Base-by-base conservation (phyloP, 1,140 invertebrate genomes). In the Drosophila pectinifera region DNA sequence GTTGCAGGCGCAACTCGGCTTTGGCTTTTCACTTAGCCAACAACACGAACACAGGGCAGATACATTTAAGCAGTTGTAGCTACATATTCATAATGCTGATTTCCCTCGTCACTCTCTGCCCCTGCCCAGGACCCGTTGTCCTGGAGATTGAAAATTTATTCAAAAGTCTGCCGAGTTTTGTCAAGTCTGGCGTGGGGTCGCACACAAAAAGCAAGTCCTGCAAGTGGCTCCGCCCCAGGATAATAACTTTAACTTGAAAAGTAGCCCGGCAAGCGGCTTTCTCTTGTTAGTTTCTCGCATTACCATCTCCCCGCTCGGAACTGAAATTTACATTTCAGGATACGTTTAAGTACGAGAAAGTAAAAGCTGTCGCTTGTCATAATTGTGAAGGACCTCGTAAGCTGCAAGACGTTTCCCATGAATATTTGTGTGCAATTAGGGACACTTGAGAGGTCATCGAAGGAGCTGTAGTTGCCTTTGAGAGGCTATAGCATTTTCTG, bases 21-120 rank as follows among this genome's bases (percentile, higher is more conserved):
- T 76, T 79, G 75, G 83, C 69, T 82, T 85, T 88, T 86, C 79
- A 82, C 82, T 86, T 75, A 79, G 74, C 82, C 69, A 81, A 63
- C 41, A 72, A 58, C 43, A 53, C 41, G 42, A 64, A 70, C 80
- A 62, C 56, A 61, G 45, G 38, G 28, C 49, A 67, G 43, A 48
- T 79, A 88, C 78, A 82, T 77, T 77, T 46, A 86, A 78, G 78
- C 63, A 64, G 83, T 64, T 88, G 83, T 84, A 73, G 65, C 83
- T 86, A 86, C 78, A 88, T 86, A 86, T 86, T 86, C 83, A 86
- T 86, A 86, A 86, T 73, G 69, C 80, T 84, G 80, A 76, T 59
- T 84, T 79, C 55, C 11, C 31, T 48, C 39, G 22, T 51, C 36
- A n/a, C 48, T 28, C 38, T 16, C 38, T n/a, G 42, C n/a, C 26